Conservation (phyloP, 2,797 vertebrate species). For the Gambelia wislizenii region DNA sequence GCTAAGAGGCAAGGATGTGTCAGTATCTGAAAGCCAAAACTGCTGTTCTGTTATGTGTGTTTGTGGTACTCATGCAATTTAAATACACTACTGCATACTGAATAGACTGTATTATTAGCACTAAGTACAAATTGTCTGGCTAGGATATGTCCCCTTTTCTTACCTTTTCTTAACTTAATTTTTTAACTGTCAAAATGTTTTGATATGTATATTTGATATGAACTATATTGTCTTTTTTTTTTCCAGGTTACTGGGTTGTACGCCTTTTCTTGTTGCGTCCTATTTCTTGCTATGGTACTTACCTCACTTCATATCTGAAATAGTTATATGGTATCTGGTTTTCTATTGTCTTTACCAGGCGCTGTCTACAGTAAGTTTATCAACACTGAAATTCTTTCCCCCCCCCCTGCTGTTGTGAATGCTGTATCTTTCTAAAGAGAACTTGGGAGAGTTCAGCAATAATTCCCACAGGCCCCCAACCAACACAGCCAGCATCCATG, state of each 20-base stretch:
- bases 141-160: conserved; percentile 13
- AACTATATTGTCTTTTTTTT: conserved; percentile 16
- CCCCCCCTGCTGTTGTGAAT: not conserved
- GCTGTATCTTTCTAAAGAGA: not conserved
- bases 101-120: not conserved
- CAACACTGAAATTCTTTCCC: not conserved
- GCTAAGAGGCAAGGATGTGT: too few relatives aligned
- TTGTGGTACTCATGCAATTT: not conserved
- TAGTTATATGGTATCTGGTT: conserved; percentile 89
- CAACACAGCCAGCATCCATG: too few relatives aligned
- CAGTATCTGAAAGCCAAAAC: not conserved
- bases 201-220: not conserved
- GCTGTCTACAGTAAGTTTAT: conserved; percentile 90
- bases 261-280: conserved; percentile 88
- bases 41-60: not conserved
- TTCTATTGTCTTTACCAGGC: conserved; percentile 96
- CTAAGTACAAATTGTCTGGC: not conserved
- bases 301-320: conserved; percentile 85
- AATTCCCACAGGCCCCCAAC: too few relatives aligned
- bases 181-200: not conserved
- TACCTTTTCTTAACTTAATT: conserved; percentile 3
- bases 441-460: too few relatives aligned
- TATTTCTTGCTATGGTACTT: conserved; percentile 97
- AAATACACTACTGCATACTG: not conserved
- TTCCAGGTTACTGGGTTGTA: conserved; percentile 92